Base-by-base conservation (phyloP, 2,888 invertebrate genomes). In the Quadroppia sp. region DNA sequence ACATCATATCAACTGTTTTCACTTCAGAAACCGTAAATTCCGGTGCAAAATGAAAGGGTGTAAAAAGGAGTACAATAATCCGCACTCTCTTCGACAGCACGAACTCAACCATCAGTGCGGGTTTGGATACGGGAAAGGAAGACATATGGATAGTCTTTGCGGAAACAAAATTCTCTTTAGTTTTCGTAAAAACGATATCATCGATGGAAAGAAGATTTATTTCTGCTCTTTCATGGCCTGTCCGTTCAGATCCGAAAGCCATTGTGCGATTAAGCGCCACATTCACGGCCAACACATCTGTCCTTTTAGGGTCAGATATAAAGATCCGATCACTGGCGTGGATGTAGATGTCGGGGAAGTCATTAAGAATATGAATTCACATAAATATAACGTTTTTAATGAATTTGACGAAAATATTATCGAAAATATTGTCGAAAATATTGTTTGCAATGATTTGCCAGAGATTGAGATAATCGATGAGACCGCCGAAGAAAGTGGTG, bases 241-340 rank as follows among this genome's bases (percentile, higher is more conserved):
- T 42, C 64, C 64, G 20, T 42, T 42, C 25, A 23, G 7, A 9
- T 42, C 42, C 6, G 3, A 20, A 40, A 40, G n/a, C 9, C 64
- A 25, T 25, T n/a, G 11, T 2, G 3, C n/a, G 1, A 42, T 67
- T 20, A 67, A 42, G 20, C 13, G n/a, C 1, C 67, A 67, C 40
- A 67, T 67, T 23, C 67, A 67, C n/a, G 15, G 42, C 42, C 67
- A 67, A n/a, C 67, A 67, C 23, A 7, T 67, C 13, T 67, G 67
- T 67, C 67, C 67, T 1, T 17, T 17, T 36, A 25, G 61, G 11
- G n/a, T 61, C 32, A 30, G 30, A 61, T 32, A 17, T 32, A 17
- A n/a, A 3, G 32, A 61, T 17, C 30, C 56, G 20, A 50, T 28
- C 56, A 56, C 20, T 20, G 25, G 25, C 25, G 3, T 23, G 23